Base-by-base conservation (phyloP, 2,113 vertebrate species). In the Dicaeum eximium region DNA sequence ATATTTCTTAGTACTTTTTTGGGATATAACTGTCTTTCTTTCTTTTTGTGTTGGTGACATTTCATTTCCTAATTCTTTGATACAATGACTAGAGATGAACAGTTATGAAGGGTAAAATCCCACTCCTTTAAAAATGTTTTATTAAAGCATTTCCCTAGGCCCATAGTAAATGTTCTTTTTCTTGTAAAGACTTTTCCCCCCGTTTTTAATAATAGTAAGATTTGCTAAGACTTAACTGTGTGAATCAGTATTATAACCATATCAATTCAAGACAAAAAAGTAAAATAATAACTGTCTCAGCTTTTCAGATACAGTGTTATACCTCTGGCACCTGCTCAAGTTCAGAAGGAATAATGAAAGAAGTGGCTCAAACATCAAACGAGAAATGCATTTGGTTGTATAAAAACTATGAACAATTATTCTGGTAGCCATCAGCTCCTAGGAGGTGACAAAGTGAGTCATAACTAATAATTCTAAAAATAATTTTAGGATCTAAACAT, bases 131-230 rank as follows among this genome's bases (percentile, higher is more conserved):
- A 84, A 92, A 89, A 62, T 31, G 47, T 2, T 1, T 80, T 42
- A 44, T 40, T 78, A 83, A 80, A 89, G 57, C 18, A 66, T 50
- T 83, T 78, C 17, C 38, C 65, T 66, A 84, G 33, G 5, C 16
- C 19, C 8, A 38, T 8, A 51, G 15, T n/a, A 66, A 87, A 90
- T 45, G 3, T 30, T 20, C 86, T 47, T 71, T 67, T 85, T 75
- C 57, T 80, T 37, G 12, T 53, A 65, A 70, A 58, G 12, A 5
- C 2, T 15, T 50, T 40, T 6, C 1, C 0, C 4, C 4, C 10
- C 5, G 5, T 50, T 91, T 86, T 69, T 37, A 77, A 53, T 90
- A 74, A 81, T 77, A 20, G 2, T 45, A 54, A 88, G 23, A 58
- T 69, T 92, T 95, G 10, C 31, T 88, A 70, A 67, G 38, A 30